Conservation (phyloP, 1,140 invertebrate genomes). For the Drosophila sulfurigaster region DNA sequence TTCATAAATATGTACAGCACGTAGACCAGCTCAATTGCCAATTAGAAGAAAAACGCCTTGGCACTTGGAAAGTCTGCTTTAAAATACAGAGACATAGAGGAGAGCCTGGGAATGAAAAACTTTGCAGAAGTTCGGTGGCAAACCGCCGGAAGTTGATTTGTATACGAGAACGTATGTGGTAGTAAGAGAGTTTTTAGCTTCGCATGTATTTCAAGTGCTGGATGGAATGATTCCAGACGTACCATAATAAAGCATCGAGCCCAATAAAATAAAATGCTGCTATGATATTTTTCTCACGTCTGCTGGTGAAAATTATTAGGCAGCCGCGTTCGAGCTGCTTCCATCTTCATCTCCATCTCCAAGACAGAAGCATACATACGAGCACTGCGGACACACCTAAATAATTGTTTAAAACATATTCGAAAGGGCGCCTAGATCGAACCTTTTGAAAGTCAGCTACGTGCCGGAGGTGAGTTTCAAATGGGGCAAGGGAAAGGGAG, state of each 20-base stretch:
- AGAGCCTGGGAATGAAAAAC: conserved; percentile 11
- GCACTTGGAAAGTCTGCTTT: conserved; percentile 60
- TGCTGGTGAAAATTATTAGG: conserved; percentile 69
- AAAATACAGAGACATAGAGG: conserved; percentile 36
- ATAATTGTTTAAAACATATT: conserved; percentile 69
- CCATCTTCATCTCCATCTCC: conserved; percentile 26
- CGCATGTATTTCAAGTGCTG: conserved; percentile 13
- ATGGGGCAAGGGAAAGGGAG: no score
- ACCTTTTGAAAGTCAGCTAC: conserved; percentile 41
- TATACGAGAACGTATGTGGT: conserved; percentile 64
- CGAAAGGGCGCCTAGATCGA: conserved; percentile 22
- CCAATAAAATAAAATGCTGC: conserved; percentile 54
- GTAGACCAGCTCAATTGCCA: conserved; percentile 84
- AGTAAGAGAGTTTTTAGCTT: conserved; percentile 9
- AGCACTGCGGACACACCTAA: neutral
- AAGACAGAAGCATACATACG: conserved; percentile 4
- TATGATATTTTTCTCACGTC: conserved; percentile 74
- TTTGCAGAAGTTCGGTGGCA: conserved; percentile 20
- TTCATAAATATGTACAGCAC: conserved; percentile 80
- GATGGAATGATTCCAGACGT: conserved; percentile 10
- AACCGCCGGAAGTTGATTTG: conserved; percentile 79
- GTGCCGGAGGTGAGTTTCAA: conserved; percentile 18
- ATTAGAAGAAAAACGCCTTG: conserved; percentile 71
- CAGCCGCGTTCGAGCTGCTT: conserved; percentile 30
- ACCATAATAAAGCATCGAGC: conserved; percentile 49